Conservation (phyloP, 1,140 invertebrate genomes). For the Drosophila prosaltans region DNA sequence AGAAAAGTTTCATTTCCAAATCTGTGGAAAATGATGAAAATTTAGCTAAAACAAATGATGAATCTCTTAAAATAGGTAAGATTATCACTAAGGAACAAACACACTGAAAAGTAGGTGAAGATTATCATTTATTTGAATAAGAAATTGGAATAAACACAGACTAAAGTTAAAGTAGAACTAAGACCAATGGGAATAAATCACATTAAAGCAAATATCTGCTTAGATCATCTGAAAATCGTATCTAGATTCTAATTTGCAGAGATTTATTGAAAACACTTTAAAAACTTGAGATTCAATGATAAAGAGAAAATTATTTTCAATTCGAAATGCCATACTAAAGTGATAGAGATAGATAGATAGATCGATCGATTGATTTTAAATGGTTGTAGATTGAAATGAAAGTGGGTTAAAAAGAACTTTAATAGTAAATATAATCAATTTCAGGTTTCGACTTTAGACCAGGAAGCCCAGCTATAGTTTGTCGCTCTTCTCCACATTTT, state of each 20-base stretch:
- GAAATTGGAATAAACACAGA: neutral
- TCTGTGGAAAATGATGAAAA: neutral
- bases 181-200: too few species aligned
- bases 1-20: neutral
- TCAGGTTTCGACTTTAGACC: slow-evolving; percentile 3
- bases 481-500: slow-evolving; percentile 4
- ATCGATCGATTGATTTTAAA: neutral
- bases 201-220: too few species aligned
- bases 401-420: slow-evolving; percentile 1
- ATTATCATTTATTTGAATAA: neutral
- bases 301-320: neutral
- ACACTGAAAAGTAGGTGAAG: neutral
- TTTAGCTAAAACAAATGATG: too few species aligned
- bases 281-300: neutral
- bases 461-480: neutral
- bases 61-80: too few species aligned
- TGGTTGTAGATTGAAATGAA: neutral
- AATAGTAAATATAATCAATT: slow-evolving; percentile 2
- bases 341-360: neutral
- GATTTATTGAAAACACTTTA: slow-evolving; percentile 2
- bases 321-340: neutral
- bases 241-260: slow-evolving; percentile 2
- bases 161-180: neutral
- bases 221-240: too few species aligned
- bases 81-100: too few species aligned